A percentile compares a stretch with the other conserved stretches of the same genome.
Conservation (phyloP, 2,113 vertebrate genomes). For the Corythaeola cristata region DNA sequence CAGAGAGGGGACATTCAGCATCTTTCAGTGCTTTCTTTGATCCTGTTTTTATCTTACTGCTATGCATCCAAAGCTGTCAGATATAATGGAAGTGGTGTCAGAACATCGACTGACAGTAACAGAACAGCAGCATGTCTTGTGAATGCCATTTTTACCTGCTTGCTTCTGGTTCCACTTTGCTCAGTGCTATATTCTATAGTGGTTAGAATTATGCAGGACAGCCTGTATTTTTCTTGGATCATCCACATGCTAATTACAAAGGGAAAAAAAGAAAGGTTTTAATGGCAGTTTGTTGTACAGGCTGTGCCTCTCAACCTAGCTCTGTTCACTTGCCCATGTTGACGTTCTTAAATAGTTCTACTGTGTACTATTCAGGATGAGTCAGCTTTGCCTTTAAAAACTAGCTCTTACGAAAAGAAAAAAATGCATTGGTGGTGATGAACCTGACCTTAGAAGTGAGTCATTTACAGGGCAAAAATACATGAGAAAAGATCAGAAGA, state of each 20-base stretch:
- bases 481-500: neutral
- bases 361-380: neutral
- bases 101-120: neutral
- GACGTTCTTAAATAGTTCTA: neutral
- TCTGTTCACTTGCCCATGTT: neutral
- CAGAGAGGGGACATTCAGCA: neutral
- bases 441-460: neutral
- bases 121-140: neutral
- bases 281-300: neutral
- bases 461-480: neutral
- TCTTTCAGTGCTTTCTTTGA: neutral
- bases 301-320: neutral
- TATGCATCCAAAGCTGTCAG: neutral
- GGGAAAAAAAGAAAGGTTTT: neutral
- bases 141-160: neutral
- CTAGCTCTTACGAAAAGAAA: neutral
- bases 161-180: neutral
- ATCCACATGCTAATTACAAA: neutral
- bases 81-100: neutral
- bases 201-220: neutral
- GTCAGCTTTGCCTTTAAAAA: constrained; percentile 7
- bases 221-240: neutral
- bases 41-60: too few species aligned
- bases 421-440: neutral
- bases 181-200: neutral